A percentile compares a stretch with the other conserved stretches of the same genome.
Evolutionary conservation across 2,888 invertebrate genomes (phyloP).

Genomic region (Ommatoiulus sabulosus): DNA sequence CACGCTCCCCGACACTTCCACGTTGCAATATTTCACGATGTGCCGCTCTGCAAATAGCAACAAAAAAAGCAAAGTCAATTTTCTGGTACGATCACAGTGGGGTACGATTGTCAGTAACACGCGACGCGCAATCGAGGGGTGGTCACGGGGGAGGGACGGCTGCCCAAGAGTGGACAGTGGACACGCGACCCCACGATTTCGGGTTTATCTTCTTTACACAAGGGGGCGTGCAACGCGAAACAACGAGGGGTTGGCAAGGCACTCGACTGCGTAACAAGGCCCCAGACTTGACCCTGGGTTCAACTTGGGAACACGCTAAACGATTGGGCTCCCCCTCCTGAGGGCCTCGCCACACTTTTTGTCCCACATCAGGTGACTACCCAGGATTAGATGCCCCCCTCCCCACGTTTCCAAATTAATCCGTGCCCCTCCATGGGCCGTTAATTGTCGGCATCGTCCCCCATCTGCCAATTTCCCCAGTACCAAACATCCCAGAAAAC

Average conservation of each 20-base stretch:
- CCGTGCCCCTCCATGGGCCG: constrained; percentile 19
- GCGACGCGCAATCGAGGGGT: background rate
- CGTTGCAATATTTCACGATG: constrained; percentile 53
- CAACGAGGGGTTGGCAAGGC: background rate
- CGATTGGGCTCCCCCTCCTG: background rate
- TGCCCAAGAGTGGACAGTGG: background rate
- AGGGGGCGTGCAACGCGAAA: background rate
- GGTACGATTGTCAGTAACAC: no score
- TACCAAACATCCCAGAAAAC: background rate
- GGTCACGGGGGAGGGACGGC: background rate
- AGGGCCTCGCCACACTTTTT: no score
- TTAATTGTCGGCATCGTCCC: constrained; percentile 19
- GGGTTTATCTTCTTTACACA: background rate
- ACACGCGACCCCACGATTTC: background rate
- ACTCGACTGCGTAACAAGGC: constrained; percentile 2
- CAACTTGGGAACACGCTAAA: background rate
- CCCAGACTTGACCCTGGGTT: background rate
- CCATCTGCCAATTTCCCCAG: background rate
- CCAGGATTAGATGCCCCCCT: background rate
- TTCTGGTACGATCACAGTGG: background rate
- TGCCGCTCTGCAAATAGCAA: constrained; percentile 44
- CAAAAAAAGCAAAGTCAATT: constrained; percentile 1
- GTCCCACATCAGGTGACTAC: background rate
- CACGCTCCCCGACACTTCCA: constrained; percentile 52
- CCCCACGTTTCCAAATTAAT: background rate